A percentile compares a stretch with the other conserved stretches of the same genome.
Evolutionary conservation across 2,888 invertebrate genomes (phyloP).

Genomic region (Hirtodrosophila confusa): DNA sequence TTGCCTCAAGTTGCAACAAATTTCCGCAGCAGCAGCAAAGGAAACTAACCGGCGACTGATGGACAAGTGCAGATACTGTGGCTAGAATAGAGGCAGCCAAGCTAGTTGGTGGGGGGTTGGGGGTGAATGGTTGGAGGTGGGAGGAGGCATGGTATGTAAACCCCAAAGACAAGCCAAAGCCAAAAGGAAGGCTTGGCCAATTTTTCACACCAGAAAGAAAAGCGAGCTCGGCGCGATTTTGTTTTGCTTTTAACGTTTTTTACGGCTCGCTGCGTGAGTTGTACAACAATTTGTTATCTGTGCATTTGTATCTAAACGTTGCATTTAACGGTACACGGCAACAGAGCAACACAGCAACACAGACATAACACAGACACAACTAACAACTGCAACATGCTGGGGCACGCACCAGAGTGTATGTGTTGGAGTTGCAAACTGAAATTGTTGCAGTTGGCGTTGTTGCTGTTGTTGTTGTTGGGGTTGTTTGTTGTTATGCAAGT

Average conservation of each 20-base stretch:
- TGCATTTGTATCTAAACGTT: constrained; percentile 75
- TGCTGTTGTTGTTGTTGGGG: constrained; percentile 20
- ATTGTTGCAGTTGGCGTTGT: constrained; percentile 7
- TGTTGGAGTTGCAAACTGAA: neutral
- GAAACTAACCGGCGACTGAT: constrained; percentile 37
- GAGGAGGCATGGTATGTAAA: neutral
- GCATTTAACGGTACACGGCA: constrained; percentile 73
- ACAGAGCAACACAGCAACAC: constrained; percentile 13
- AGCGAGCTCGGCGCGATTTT: constrained; percentile 27
- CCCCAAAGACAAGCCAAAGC: constrained; percentile 32
- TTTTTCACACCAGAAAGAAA: constrained; percentile 62
- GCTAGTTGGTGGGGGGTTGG: constrained; percentile 1
- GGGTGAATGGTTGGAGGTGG: neutral
- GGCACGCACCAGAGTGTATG: constrained; percentile 57
- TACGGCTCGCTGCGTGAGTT: constrained; percentile 48
- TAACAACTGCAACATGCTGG: constrained; percentile 32
- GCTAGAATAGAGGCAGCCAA: constrained; percentile 25
- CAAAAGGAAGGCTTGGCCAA: constrained; percentile 56
- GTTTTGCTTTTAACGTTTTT: constrained; percentile 36
- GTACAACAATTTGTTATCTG: constrained; percentile 76
- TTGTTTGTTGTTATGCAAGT: constrained; percentile 58
- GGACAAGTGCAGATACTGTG: constrained; percentile 64
- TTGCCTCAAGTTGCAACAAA: constrained; percentile 43
- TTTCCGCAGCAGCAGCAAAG: constrained; percentile 26
- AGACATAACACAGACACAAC: too few relatives aligned